Evolutionary conservation across 2,888 invertebrate genomes (phyloP), one percentile per base, ranked within the genome.

Genomic region (Nudaria mundana): DNA sequence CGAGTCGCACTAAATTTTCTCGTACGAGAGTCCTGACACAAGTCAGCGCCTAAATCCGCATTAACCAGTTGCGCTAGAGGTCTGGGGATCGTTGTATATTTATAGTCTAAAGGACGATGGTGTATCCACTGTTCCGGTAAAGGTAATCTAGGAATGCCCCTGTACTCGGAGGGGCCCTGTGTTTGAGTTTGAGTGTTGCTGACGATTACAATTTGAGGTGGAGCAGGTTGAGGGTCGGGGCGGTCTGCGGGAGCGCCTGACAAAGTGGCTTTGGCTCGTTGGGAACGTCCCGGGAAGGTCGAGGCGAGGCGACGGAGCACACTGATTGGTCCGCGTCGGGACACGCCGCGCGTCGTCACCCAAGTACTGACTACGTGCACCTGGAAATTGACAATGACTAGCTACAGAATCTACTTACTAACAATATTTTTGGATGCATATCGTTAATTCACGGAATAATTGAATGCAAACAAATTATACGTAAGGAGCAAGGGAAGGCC

Each of bases 121-220:
- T 83, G 79, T 1, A 88, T 48, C 85, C 86, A 89, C 77, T 86
- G 87, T 40, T 88, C 88, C 0, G 87, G 84, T 0, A 85, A 56
- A 0, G 87, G 82, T 3, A 86, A 56, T 35, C 79, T 85, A 0
- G 84, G 84, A 29, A 81, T 66, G 10, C 73, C 73, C 14, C 63
- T 63, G 43, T 57, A 75, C 2, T 76, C 72, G 2, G 65, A 45
- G 29, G 43, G 59, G 52, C 55, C 32, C 43, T 57, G 60, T 55
- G 50, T 50, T 44, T 61, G 58, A 48, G 55, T 14, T 1, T 60
- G 57, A 16, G 60, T 31, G 45, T 70, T 70, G 29, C 57, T 63
- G 6, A 71, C 61, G 23, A 70, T 63, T 26, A 71, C 52, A 37
- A 70, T 51, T 53, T 62, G 63, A 20, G 54, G 61, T 37, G 65